These are phyloP conservation scores for Manis crassicaudata DNA, from an alignment of 2,797 vertebrate genomes.

Conservation along the genomic window DNA sequence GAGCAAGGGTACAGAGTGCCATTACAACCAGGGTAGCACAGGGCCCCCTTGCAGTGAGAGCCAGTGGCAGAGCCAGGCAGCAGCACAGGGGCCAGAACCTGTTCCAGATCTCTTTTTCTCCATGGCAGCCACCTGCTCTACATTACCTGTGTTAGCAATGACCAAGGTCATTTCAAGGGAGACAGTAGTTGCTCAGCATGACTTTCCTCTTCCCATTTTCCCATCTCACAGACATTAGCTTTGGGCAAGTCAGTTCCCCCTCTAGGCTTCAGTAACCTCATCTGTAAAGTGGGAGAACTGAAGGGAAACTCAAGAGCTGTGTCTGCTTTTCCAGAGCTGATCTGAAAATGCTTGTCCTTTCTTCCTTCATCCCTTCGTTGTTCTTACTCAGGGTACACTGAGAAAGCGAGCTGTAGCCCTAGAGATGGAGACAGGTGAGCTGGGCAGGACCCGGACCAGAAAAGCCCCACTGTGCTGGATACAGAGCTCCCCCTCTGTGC, in stretches of 20 bases:
- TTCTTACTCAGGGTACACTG: neutral
- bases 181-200: neutral
- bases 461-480: neutral
- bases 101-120: neutral
- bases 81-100: neutral
- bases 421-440: neutral
- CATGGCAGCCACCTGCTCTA: neutral
- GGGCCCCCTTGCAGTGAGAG: neutral
- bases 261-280: neutral
- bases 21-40: fast-evolving
- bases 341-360: neutral
- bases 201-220: neutral
- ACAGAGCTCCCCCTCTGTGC: neutral
- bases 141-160: neutral
- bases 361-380: neutral
- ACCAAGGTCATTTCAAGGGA: neutral
- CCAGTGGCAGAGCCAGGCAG: neutral
- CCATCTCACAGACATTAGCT: neutral
- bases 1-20: neutral
- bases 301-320: neutral
- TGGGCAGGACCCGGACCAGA: neutral
- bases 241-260: neutral
- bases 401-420: neutral
- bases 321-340: neutral
- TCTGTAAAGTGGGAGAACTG: neutral